A percentile compares a stretch with the other conserved stretches of the same genome.
These are phyloP conservation scores for Manis pentadactyla DNA, from an alignment of 2,797 vertebrate species.

Conservation along the genomic window DNA sequence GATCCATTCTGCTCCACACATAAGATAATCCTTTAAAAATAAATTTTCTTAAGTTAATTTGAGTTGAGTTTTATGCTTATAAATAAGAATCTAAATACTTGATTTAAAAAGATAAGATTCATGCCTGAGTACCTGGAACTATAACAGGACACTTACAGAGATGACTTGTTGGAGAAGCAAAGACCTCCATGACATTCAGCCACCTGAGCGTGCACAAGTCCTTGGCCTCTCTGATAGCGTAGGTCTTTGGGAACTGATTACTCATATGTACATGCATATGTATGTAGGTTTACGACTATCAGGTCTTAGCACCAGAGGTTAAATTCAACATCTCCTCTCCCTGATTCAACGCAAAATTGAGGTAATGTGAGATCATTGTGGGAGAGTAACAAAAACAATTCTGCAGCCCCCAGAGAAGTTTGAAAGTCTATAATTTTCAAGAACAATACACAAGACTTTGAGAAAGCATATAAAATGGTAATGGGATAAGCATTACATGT, in stretches of 20 bases:
- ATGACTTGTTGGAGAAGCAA: not conserved
- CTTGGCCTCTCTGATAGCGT: not conserved
- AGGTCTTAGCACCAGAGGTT: not conserved
- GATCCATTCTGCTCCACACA: not conserved
- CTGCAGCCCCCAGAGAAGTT: constrained; percentile 20
- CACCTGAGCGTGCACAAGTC: not conserved
- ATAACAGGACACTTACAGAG: not conserved
- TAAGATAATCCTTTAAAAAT: constrained; percentile 24
- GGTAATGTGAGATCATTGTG: not conserved
- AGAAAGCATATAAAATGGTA: constrained; percentile 23
- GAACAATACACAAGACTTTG: constrained; percentile 34
- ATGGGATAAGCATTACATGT: not conserved
- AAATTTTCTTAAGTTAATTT: constrained; percentile 9
- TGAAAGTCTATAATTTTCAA: constrained; percentile 40
- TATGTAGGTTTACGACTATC: not conserved
- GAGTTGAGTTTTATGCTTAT: not conserved
- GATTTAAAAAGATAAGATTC: not conserved
- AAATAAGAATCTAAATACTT: constrained; percentile 35
- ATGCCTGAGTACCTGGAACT: not conserved
- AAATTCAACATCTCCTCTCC: not conserved
- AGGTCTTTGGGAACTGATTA: not conserved
- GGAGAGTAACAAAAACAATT: not conserved
- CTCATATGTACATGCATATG: not conserved
- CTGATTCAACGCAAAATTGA: not conserved
- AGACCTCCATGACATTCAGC: not conserved